These are phyloP conservation scores for Eledona agricola DNA, from an alignment of 2,888 invertebrate species.

Conservation along the genomic window DNA sequence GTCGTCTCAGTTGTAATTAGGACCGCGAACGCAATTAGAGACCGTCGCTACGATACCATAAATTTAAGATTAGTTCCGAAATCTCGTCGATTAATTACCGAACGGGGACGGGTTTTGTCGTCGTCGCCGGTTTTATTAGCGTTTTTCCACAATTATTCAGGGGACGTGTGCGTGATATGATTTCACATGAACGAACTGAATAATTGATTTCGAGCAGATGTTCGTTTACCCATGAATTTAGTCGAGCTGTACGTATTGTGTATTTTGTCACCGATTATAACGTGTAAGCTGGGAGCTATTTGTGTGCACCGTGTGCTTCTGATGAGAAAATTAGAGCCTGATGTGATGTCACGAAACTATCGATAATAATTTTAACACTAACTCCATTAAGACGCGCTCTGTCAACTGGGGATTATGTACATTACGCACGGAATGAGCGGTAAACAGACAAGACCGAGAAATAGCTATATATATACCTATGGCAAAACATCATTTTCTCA, in stretches of 20 bases:
- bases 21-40: too few relatives aligned
- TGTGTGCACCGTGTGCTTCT: slow-evolving; percentile 33
- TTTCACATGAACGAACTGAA: slow-evolving; percentile 44
- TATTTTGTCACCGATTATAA: slow-evolving; percentile 38
- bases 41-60: too few relatives aligned
- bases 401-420: slow-evolving; percentile 22
- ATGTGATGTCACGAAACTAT: slow-evolving; percentile 34
- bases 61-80: too few relatives aligned
- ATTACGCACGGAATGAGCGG: slow-evolving; percentile 18
- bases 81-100: slow-evolving; percentile 24
- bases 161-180: slow-evolving; percentile 42
- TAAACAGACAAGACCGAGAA: slow-evolving; percentile 1
- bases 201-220: slow-evolving; percentile 46
- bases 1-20: too few relatives aligned
- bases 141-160: slow-evolving; percentile 42
- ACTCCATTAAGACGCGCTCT: slow-evolving; percentile 28
- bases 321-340: slow-evolving; percentile 37
- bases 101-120: slow-evolving; percentile 9
- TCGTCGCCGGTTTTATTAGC: slow-evolving; percentile 22
- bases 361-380: slow-evolving; percentile 35
- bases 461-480: background rate
- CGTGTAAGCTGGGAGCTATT: slow-evolving; percentile 36
- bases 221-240: slow-evolving; percentile 42
- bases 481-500: too few relatives aligned
- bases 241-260: slow-evolving; percentile 33